These are phyloP conservation scores for Albula glossodonta DNA, from an alignment of 2,113 vertebrate species.

Conservation along the genomic window DNA sequence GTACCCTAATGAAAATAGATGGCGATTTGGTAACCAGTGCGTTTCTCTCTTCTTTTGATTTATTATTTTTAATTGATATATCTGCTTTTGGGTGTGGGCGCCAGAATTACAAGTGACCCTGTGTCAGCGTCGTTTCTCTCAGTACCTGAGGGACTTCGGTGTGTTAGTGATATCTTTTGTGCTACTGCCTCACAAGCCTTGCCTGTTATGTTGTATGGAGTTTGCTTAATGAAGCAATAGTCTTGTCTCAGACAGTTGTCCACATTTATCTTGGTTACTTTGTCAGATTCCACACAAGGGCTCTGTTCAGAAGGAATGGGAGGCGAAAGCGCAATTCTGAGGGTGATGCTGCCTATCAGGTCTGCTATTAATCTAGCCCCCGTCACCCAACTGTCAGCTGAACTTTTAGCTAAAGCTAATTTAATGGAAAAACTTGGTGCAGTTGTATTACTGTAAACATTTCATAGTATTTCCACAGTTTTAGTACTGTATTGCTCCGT, in stretches of 20 bases:
- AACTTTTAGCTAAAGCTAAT: not conserved
- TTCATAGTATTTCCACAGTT: not conserved
- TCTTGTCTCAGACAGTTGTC: not conserved
- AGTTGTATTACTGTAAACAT: not conserved
- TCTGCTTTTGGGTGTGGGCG: conserved; percentile 66
- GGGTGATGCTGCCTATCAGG: not conserved
- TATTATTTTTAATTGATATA: conserved; percentile 80
- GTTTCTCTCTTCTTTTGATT: conserved; percentile 64
- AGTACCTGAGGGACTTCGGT: conserved; percentile 37
- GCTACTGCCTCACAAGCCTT: not conserved
- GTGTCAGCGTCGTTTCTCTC: conserved; percentile 63
- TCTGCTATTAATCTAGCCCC: not conserved
- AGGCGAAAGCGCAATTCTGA: not conserved
- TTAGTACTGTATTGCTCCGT: too few relatives aligned
- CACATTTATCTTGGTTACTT: conserved; percentile 6
- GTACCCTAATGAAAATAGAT: conserved; percentile 78
- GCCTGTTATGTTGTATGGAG: not conserved
- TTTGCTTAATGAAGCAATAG: not conserved
- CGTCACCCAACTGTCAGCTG: not conserved
- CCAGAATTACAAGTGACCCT: conserved; percentile 72
- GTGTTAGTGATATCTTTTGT: not conserved
- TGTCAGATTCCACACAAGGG: not conserved
- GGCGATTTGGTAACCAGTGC: conserved; percentile 56
- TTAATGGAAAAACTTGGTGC: not conserved
- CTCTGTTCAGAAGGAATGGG: not conserved